Conservation (phyloP, 2,888 invertebrate genomes). For the Tenthredo notha region DNA sequence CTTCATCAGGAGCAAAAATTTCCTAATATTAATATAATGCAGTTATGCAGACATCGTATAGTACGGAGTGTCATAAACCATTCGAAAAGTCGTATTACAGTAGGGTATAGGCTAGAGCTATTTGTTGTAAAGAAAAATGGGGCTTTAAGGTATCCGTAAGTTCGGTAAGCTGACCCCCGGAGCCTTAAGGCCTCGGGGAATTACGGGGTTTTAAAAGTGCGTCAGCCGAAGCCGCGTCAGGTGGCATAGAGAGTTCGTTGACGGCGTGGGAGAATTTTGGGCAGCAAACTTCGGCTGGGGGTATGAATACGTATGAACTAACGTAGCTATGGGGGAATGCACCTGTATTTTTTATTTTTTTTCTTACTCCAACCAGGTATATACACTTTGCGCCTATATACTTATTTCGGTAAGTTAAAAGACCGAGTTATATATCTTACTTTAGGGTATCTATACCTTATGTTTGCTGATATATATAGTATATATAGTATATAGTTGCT, state of each 20-base stretch:
- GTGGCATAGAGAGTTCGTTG: constrained; percentile 27
- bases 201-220: constrained; percentile 23
- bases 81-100: neutral
- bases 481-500: neutral
- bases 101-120: neutral
- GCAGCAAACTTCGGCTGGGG: constrained; percentile 7
- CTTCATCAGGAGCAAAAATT: neutral
- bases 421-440: neutral
- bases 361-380: no score
- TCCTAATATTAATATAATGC: neutral
- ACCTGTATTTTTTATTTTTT: neutral
- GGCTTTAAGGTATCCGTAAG: constrained; percentile 17
- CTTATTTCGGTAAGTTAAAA: neutral
- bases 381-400: no score
- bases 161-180: constrained; percentile 30
- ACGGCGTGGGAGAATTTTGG: constrained; percentile 25
- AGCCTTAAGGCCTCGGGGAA: neutral
- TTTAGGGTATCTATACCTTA: neutral
- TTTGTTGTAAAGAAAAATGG: constrained; percentile 12
- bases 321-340: neutral
- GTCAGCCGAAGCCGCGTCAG: constrained; percentile 19
- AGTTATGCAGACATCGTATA: neutral
- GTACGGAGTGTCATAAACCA: constrained; percentile 22
- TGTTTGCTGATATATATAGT: neutral
- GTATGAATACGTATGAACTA: neutral